Evolutionary conservation across 2,797 vertebrate species (phyloP).

Genomic region (Zalophus californianus): DNA sequence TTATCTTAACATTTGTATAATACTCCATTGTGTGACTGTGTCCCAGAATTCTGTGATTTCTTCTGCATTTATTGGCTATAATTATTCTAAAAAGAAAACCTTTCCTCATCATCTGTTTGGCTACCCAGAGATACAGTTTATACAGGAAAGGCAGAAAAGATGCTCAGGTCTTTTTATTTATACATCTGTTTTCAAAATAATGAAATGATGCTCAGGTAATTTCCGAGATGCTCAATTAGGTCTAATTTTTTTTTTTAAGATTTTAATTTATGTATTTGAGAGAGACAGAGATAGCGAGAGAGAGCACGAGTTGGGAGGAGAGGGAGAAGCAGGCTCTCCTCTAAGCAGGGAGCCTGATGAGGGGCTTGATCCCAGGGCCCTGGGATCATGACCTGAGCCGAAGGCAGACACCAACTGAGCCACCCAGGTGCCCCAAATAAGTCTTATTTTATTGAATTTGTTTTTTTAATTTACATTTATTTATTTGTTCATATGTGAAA

Average conservation of each 20-base stretch:
- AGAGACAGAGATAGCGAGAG: too few relatives aligned
- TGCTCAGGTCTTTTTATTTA: neutral
- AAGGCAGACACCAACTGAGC: too few relatives aligned
- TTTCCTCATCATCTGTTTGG: neutral
- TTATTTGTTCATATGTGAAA: neutral
- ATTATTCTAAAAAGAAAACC: neutral
- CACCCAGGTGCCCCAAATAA: neutral
- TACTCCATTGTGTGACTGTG: neutral
- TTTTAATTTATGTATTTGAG: neutral
- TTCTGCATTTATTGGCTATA: neutral
- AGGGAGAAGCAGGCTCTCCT: too few relatives aligned
- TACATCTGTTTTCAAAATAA: constrained; percentile 16
- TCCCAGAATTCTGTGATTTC: neutral
- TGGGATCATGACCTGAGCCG: too few relatives aligned
- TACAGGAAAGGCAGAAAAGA: constrained; percentile 4
- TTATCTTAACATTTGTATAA: constrained; percentile 1
- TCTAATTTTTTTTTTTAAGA: neutral
- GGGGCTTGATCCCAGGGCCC: too few relatives aligned
- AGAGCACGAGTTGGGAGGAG: too few relatives aligned
- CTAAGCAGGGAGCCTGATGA: too few relatives aligned
- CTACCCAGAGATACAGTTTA: neutral
- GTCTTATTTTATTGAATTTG: neutral
- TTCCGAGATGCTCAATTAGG: neutral
- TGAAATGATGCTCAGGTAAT: neutral
- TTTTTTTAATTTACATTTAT: neutral